phyloP scores from a whole-genome alignment of 2,113 vertebrate genomes.

The Thinocorus orbignyianus region DNA sequence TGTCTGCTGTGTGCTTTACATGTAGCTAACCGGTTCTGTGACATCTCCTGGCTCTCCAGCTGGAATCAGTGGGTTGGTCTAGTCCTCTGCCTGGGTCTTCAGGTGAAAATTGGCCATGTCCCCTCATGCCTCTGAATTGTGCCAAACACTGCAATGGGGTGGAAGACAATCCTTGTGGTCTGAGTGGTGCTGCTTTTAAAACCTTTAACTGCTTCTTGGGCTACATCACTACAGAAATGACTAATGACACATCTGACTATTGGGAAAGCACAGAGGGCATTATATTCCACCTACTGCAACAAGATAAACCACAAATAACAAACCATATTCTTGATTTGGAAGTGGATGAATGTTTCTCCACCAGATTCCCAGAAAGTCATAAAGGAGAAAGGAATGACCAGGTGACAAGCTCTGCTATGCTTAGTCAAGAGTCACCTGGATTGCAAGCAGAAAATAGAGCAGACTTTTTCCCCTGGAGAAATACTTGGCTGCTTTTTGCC shows the following conservation, averaged over 20 bases:
- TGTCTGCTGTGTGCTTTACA: not conserved
- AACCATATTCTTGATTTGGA: not conserved
- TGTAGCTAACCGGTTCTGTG: accelerated
- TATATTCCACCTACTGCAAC: not conserved
- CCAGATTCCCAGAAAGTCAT: not conserved
- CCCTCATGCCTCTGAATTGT: not conserved
- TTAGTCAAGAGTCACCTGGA: not conserved
- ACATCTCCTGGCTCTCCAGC: not conserved
- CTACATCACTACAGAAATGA: not conserved
- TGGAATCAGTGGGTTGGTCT: not conserved
- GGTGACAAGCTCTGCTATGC: not conserved
- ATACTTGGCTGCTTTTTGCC: not conserved
- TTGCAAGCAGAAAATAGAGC: not conserved
- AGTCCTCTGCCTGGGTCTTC: not conserved
- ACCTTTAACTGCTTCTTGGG: not conserved
- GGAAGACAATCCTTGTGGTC: not conserved
- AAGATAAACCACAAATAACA: not conserved
- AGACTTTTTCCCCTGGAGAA: not conserved
- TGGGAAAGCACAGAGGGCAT: not conserved
- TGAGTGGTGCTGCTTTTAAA: not conserved
- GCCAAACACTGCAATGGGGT: not conserved
- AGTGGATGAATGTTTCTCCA: not conserved
- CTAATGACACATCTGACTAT: not conserved
- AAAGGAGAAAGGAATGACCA: not conserved
- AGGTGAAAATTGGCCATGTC: not conserved